phyloP scores from a whole-genome alignment of 2,113 vertebrate species.

The Polypterus senegalus region DNA sequence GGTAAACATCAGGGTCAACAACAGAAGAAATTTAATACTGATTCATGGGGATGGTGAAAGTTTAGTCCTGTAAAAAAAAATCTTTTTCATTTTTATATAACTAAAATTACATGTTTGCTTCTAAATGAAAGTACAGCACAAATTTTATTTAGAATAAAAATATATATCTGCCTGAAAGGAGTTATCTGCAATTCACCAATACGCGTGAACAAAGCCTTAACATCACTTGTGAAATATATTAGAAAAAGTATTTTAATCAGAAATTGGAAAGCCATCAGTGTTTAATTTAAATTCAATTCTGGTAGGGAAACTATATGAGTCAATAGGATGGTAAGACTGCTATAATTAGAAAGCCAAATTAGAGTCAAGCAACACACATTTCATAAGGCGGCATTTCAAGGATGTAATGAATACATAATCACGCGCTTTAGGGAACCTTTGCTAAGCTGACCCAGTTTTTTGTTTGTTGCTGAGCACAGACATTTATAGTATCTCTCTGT shows the following conservation, averaged over 20 bases:
- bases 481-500: too few species aligned
- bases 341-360: slow-evolving; percentile 21
- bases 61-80: too few species aligned
- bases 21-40: too few species aligned
- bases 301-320: slow-evolving; percentile 14
- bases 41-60: too few species aligned
- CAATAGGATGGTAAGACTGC: slow-evolving; percentile 20
- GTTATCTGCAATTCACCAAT: slow-evolving; percentile 19
- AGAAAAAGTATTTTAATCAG: slow-evolving; percentile 3
- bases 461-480: too few species aligned
- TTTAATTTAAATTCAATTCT: slow-evolving; percentile 20
- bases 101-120: too few species aligned
- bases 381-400: slow-evolving; percentile 12
- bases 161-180: slow-evolving; percentile 3
- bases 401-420: slow-evolving; percentile 22
- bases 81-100: too few species aligned
- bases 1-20: too few species aligned
- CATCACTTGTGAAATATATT: neutral
- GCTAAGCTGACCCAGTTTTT: too few species aligned
- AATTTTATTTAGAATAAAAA: neutral
- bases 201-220: neutral
- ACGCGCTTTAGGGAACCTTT: slow-evolving; percentile 11
- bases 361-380: slow-evolving; percentile 14
- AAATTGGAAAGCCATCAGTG: slow-evolving; percentile 10
- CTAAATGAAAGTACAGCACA: too few species aligned